Evolutionary conservation across 2,888 invertebrate genomes (phyloP).

Genomic region (Ptycholaimellus sp.): DNA sequence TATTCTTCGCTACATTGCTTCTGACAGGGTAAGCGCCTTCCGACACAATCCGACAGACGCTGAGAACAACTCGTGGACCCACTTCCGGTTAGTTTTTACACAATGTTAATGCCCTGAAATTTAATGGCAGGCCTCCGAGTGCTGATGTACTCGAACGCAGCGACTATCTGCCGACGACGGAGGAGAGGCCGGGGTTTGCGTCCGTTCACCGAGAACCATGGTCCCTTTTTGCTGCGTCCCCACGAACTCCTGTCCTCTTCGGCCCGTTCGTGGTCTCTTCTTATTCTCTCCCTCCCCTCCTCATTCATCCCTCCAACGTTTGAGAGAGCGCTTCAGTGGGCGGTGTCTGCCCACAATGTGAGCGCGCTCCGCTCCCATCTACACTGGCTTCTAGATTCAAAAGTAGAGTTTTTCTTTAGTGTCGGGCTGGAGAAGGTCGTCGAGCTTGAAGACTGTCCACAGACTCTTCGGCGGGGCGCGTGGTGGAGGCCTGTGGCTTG

Average conservation of each 20-base stretch:
- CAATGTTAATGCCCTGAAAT: too few species aligned
- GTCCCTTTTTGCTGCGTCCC: conserved; percentile 24
- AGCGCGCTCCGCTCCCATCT: conserved; percentile 13
- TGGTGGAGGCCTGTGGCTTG: conserved; percentile 16
- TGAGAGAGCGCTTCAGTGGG: conserved; percentile 21
- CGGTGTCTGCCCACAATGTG: conserved; percentile 18
- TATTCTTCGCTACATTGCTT: too few species aligned
- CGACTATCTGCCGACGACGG: conserved; percentile 22
- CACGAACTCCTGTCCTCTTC: conserved; percentile 22
- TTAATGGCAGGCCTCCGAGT: conserved; percentile 16
- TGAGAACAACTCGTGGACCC: conserved; percentile 20
- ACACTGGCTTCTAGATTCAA: conserved; percentile 20
- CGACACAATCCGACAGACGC: conserved; percentile 18
- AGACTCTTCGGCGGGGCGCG: conserved; percentile 20
- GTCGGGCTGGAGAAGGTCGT: too few species aligned
- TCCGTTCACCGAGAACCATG: conserved; percentile 22
- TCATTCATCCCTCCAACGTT: conserved; percentile 4
- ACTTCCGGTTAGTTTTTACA: conserved; percentile 21
- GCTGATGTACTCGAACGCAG: conserved; percentile 19
- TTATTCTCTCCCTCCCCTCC: too few species aligned
- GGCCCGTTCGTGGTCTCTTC: conserved; percentile 24
- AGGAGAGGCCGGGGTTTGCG: conserved; percentile 21
- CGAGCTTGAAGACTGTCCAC: conserved; percentile 14
- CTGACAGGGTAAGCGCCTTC: conserved; percentile 23
- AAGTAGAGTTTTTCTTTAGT: conserved; percentile 8